phyloP scores from a whole-genome alignment of 2,888 invertebrate genomes.

The Meiosimyza platycephala region DNA sequence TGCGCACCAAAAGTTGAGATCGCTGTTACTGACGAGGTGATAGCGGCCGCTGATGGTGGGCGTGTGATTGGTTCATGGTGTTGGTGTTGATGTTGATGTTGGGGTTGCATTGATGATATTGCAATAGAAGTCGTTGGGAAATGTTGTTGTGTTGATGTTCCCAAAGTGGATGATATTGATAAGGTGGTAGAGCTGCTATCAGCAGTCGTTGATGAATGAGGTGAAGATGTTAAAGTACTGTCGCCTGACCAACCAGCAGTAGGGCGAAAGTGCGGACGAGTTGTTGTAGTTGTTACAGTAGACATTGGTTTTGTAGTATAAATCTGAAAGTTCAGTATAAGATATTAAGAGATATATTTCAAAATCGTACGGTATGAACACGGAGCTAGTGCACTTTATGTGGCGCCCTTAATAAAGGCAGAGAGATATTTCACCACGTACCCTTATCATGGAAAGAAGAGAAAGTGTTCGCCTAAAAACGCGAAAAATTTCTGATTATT shows the following conservation, averaged over 20 bases:
- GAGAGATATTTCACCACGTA: too few species aligned
- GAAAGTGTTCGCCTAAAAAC: too few species aligned
- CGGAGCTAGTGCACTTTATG: too few species aligned
- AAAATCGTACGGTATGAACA: too few species aligned
- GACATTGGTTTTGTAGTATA: conserved; percentile 52
- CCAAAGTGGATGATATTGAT: conserved; percentile 38
- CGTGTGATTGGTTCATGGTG: conserved; percentile 23
- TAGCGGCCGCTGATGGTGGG: conserved; percentile 23
- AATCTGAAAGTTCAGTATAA: conserved; percentile 7
- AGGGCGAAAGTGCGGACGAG: conserved; percentile 45
- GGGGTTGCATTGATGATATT: conserved; percentile 28
- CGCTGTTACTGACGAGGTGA: conserved; percentile 34
- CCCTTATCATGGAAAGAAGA: too few species aligned
- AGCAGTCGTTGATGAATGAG: conserved; percentile 34
- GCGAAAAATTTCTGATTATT: too few species aligned
- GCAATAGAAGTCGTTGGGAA: conserved; percentile 28
- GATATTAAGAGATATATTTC: too few species aligned
- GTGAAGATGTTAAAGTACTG: conserved; percentile 38
- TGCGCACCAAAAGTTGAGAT: conserved; percentile 34
- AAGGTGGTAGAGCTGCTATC: conserved; percentile 24
- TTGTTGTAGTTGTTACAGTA: conserved; percentile 48
- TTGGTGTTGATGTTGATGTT: conserved; percentile 28
- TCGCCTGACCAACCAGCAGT: conserved; percentile 44
- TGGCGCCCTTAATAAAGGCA: too few species aligned
- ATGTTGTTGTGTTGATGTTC: conserved; percentile 38